Evolutionary conservation across 2,113 vertebrate species (phyloP).

Genomic region (Rhinoptilus africanus): DNA sequence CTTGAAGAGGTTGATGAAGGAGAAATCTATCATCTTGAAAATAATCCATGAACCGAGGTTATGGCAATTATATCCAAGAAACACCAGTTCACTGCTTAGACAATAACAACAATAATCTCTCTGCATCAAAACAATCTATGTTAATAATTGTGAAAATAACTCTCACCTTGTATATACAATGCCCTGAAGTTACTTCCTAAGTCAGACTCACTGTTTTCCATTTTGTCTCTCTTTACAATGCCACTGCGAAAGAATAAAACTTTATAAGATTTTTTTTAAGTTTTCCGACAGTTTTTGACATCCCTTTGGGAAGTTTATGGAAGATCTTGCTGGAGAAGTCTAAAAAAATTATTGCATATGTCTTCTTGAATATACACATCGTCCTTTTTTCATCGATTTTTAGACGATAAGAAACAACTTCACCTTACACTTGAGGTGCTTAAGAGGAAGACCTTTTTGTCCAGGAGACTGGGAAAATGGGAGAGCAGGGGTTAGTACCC

Average conservation of each 20-base stretch:
- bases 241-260: not conserved
- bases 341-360: not conserved
- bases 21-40: not conserved
- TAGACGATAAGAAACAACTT: not conserved
- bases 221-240: not conserved
- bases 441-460: not conserved
- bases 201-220: not conserved
- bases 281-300: not conserved
- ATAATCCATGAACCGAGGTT: not conserved
- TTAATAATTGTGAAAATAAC: not conserved
- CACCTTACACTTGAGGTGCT: not conserved
- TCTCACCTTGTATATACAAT: not conserved
- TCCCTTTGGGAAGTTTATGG: not conserved
- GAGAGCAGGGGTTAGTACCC: not conserved
- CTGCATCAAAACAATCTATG: not conserved
- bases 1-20: not conserved
- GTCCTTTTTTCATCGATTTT: not conserved
- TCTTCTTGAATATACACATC: not conserved
- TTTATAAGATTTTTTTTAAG: not conserved
- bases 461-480: not conserved
- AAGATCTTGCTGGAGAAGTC: not conserved
- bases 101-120: not conserved
- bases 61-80: not conserved
- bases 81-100: not conserved
- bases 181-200: not conserved